Percentiles rank a stretch among this genome's conserved stretches.
These are phyloP conservation scores for Ibidorhyncha struthersii DNA, from an alignment of 2,113 vertebrate genomes.

Conservation along the genomic window DNA sequence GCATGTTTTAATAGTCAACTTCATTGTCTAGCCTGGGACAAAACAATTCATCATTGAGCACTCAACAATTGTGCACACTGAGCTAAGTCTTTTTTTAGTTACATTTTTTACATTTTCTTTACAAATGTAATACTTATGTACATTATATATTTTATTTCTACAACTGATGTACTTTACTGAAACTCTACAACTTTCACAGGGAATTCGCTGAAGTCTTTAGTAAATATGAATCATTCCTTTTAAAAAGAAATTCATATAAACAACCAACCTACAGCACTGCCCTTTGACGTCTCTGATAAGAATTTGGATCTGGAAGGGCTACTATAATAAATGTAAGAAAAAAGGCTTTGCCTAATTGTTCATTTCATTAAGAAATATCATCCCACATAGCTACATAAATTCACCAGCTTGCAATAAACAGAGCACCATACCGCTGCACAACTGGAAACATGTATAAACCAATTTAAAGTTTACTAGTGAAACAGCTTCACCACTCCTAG, in stretches of 20 bases:
- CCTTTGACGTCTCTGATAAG: constrained; percentile 70
- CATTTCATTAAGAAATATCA: constrained; percentile 61
- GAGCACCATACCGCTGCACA: constrained; percentile 64
- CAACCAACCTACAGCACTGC: constrained; percentile 58
- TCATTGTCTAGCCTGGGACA: constrained; percentile 69
- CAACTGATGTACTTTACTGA: constrained; percentile 68
- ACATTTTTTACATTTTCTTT: constrained; percentile 85
- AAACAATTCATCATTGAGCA: constrained; percentile 69
- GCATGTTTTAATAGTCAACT: constrained; percentile 64
- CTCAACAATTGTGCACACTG: constrained; percentile 67
- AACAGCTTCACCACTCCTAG: constrained; percentile 23
- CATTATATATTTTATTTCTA: constrained; percentile 79
- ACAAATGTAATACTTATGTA: constrained; percentile 82
- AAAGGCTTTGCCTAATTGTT: constrained; percentile 59
- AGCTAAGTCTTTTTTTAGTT: constrained; percentile 73
- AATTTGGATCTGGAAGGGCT: constrained; percentile 65
- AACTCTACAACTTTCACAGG: constrained; percentile 75
- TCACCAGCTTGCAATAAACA: constrained; percentile 66
- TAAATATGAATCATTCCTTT: constrained; percentile 73
- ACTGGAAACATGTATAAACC: constrained; percentile 69
- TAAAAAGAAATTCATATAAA: constrained; percentile 80
- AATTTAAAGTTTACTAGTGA: constrained; percentile 53
- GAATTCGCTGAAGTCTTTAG: constrained; percentile 73
- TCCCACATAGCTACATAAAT: constrained; percentile 70
- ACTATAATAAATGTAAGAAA: constrained; percentile 64